Conservation (phyloP, 92 coral and sea anemone genomes). For the Palythoa heliodiscus region DNA sequence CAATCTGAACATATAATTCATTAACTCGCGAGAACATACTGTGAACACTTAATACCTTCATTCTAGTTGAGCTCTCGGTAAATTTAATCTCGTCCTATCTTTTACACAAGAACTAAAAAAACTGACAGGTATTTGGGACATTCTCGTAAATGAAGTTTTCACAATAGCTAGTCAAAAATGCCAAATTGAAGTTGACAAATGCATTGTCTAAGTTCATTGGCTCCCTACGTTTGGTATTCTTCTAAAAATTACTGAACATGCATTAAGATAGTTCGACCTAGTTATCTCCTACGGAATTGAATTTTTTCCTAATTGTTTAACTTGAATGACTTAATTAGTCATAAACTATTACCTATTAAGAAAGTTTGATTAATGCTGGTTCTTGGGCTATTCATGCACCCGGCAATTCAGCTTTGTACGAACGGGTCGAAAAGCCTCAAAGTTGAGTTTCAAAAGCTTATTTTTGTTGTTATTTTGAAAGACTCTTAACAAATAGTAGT, state of each 20-base stretch:
- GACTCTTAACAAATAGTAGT: slow-evolving; percentile 4
- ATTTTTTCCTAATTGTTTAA: slow-evolving; percentile 30
- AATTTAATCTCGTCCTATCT: background rate
- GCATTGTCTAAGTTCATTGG: slow-evolving; percentile 30
- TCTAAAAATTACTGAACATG: slow-evolving; percentile 35
- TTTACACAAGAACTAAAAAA: slow-evolving; percentile 7
- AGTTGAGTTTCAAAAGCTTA: background rate
- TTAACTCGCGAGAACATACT: background rate
- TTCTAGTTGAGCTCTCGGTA: background rate
- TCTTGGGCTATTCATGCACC: too few relatives aligned
- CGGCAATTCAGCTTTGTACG: background rate
- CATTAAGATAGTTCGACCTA: slow-evolving; percentile 14
- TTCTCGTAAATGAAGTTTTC: slow-evolving; percentile 9
- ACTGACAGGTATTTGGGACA: background rate
- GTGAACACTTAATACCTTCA: background rate
- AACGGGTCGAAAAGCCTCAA: too few relatives aligned
- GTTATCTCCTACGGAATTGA: slow-evolving; percentile 26
- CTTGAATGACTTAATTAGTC: slow-evolving; percentile 22
- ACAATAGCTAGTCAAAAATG: slow-evolving; percentile 22
- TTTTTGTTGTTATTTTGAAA: background rate
- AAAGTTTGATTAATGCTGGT: slow-evolving; percentile 4
- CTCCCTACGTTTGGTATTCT: slow-evolving; percentile 22
- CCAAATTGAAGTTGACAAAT: slow-evolving; percentile 37
- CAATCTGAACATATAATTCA: background rate
- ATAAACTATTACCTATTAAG: slow-evolving; percentile 6